A percentile compares a stretch with the other conserved stretches of the same genome.
phyloP scores from a whole-genome alignment of 2,797 vertebrate genomes.

The Coreius guichenoti region DNA sequence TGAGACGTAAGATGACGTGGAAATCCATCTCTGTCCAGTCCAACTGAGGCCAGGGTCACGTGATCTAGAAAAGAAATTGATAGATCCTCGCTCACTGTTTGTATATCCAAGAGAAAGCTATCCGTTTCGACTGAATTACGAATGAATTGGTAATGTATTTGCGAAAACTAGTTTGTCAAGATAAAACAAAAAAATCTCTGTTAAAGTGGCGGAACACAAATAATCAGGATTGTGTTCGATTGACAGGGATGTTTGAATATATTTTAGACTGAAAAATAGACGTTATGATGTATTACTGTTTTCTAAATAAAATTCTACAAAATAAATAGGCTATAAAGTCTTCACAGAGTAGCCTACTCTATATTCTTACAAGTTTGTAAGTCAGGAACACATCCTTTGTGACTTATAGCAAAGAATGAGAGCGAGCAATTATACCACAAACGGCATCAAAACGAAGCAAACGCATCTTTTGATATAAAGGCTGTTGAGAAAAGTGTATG shows the following conservation, averaged over 20 bases:
- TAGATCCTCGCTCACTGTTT: constrained; percentile 75
- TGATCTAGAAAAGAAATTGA: constrained; percentile 97
- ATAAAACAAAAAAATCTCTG: neutral
- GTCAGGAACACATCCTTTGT: neutral
- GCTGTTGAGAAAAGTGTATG: neutral
- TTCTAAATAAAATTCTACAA: neutral
- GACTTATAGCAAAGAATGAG: neutral
- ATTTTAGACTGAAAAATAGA: neutral
- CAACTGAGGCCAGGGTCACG: constrained; percentile 93
- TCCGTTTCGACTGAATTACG: neutral
- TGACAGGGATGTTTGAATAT: neutral
- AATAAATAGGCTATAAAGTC: neutral
- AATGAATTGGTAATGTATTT: neutral
- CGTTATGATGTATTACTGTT: neutral
- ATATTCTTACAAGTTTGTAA: neutral
- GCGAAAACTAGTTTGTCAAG: neutral
- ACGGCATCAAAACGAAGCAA: neutral
- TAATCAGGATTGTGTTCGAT: neutral
- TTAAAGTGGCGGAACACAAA: neutral
- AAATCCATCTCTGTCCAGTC: constrained; percentile 97
- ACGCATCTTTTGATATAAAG: neutral
- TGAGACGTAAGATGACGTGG: constrained; percentile 99
- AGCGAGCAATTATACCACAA: neutral
- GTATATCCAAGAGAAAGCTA: neutral
- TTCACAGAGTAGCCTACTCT: neutral